Evolutionary conservation across 2,888 invertebrate genomes (phyloP).

Genomic region (Encarsia formosa): DNA sequence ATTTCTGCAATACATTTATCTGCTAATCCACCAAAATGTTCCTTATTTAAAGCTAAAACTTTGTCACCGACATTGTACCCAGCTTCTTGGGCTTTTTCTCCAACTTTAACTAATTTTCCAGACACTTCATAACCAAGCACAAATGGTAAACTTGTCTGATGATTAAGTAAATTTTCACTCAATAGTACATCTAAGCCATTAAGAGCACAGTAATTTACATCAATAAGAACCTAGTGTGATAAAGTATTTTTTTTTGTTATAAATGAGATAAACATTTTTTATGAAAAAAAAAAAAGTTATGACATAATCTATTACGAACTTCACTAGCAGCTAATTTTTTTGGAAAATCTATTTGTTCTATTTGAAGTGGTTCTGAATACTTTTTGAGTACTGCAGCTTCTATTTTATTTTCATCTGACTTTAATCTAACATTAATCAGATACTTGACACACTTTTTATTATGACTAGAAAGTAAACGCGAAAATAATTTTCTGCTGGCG

Average conservation of each 20-base stretch:
- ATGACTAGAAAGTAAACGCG: constrained; percentile 21
- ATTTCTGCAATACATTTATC: constrained; percentile 57
- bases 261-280: neutral
- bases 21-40: constrained; percentile 59
- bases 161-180: constrained; percentile 53
- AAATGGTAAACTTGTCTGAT: constrained; percentile 55
- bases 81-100: constrained; percentile 50
- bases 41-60: constrained; percentile 59
- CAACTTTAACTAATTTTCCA: constrained; percentile 60
- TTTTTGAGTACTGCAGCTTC: constrained; percentile 55
- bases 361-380: constrained; percentile 53
- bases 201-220: constrained; percentile 62
- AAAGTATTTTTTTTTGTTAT: neutral
- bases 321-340: constrained; percentile 52
- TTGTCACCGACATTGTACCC: constrained; percentile 58
- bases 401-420: constrained; percentile 32
- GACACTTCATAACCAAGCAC: constrained; percentile 64
- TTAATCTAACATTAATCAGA: constrained; percentile 22
- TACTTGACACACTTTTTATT: constrained; percentile 21
- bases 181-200: constrained; percentile 61
- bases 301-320: constrained; percentile 36
- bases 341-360: constrained; percentile 51
- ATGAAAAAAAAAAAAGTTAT: neutral
- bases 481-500: constrained; percentile 26
- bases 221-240: constrained; percentile 56